phyloP scores from a whole-genome alignment of 2,797 vertebrate genomes.

The Naso thynnoides region DNA sequence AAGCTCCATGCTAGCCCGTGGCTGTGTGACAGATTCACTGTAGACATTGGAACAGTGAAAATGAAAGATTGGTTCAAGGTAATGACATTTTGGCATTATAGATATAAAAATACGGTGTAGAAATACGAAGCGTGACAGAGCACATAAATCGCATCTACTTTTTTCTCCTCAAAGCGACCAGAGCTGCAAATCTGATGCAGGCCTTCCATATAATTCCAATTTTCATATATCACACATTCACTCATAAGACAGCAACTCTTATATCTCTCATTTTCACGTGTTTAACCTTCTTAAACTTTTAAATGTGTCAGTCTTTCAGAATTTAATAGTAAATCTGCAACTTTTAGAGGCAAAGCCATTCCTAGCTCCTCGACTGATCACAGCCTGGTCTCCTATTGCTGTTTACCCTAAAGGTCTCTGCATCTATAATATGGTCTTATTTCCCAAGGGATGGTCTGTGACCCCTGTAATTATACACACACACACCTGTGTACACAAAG shows the following conservation, averaged over 20 bases:
- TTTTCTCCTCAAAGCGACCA: conserved; percentile 23
- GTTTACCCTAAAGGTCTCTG: conserved; percentile 42
- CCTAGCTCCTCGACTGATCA: conserved; percentile 2
- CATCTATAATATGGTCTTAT: conserved; percentile 64
- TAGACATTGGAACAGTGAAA: conserved; percentile 24
- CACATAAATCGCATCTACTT: conserved; percentile 58
- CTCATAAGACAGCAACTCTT: conserved; percentile 35
- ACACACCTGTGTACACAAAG: conserved; percentile 46
- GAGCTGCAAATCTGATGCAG: conserved; percentile 60
- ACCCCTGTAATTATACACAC: conserved; percentile 60
- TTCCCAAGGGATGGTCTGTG: conserved; percentile 66
- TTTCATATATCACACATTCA: conserved; percentile 65
- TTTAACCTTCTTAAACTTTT: conserved; percentile 51
- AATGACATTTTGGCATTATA: conserved; percentile 57
- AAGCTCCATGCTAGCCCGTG: conserved; percentile 39
- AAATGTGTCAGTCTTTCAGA: conserved; percentile 13
- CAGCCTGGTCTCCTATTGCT: conserved; percentile 49
- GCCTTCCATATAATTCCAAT: conserved; percentile 54
- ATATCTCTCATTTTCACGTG: conserved; percentile 36
- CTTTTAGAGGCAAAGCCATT: conserved; percentile 7
- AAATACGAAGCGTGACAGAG: conserved; percentile 49
- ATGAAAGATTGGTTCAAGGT: conserved; percentile 56
- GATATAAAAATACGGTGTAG: conserved; percentile 53
- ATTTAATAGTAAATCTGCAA: conserved; percentile 25
- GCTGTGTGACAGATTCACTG: conserved; percentile 48